Conservation (phyloP, 1,140 invertebrate species). For the Dinothrombium tinctorium region DNA sequence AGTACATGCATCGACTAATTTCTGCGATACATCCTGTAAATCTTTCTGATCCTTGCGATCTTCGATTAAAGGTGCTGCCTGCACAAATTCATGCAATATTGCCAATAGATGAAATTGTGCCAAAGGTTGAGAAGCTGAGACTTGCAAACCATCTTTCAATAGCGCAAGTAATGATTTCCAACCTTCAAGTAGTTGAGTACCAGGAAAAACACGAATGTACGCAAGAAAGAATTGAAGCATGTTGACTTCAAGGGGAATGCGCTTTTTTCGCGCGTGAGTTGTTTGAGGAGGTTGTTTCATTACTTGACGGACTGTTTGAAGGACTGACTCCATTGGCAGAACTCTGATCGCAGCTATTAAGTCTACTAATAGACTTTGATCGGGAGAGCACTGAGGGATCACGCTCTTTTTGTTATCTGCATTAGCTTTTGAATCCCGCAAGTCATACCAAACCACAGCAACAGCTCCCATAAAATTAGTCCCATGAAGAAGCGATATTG, state of each 20-base stretch:
- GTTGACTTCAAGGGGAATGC: slow-evolving; percentile 30
- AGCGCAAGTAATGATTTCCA: slow-evolving; percentile 53
- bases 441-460: slow-evolving; percentile 68
- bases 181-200: slow-evolving; percentile 44
- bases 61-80: slow-evolving; percentile 44
- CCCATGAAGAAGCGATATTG: slow-evolving; percentile 61
- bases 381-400: slow-evolving; percentile 36
- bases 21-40: slow-evolving; percentile 30
- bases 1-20: slow-evolving; percentile 57
- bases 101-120: slow-evolving; percentile 57
- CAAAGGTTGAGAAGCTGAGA: slow-evolving; percentile 34
- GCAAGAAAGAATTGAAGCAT: slow-evolving; percentile 38
- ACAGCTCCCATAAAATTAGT: slow-evolving; percentile 55
- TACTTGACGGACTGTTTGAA: slow-evolving; percentile 58
- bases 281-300: slow-evolving; percentile 42
- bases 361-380: slow-evolving; percentile 51
- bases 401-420: slow-evolving; percentile 22
- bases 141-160: slow-evolving; percentile 40
- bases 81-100: slow-evolving; percentile 63
- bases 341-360: slow-evolving; percentile 54
- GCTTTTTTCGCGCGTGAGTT: slow-evolving; percentile 21
- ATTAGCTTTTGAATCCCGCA: slow-evolving; percentile 22
- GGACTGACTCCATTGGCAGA: slow-evolving; percentile 29
- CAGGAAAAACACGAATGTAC: slow-evolving; percentile 38
- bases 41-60: slow-evolving; percentile 62